Percentiles rank a stretch among this genome's conserved stretches.
Evolutionary conservation across 2,888 invertebrate species (phyloP).

Genomic region (Drosophila peninsularis): DNA sequence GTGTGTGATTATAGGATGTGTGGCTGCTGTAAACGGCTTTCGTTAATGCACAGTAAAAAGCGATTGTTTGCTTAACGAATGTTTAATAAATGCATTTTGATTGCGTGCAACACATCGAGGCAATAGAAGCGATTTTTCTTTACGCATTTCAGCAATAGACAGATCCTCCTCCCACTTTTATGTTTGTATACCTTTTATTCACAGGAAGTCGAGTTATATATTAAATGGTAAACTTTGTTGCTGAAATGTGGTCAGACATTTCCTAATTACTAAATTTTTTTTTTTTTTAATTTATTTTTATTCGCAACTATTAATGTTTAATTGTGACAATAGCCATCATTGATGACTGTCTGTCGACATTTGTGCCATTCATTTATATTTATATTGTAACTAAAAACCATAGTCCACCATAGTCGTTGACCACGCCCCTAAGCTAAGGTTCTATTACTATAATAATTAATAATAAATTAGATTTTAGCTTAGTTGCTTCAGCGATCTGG

Average conservation of each 20-base stretch:
- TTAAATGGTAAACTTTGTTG: background rate
- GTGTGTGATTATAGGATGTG: constrained; percentile 46
- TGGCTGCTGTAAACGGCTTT: constrained; percentile 30
- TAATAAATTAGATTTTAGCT: background rate
- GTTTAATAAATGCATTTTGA: constrained; percentile 56
- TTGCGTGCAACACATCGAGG: constrained; percentile 9
- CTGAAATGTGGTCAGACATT: too few relatives aligned
- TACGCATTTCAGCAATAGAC: background rate
- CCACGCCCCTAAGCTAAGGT: background rate
- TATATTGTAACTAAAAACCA: too few relatives aligned
- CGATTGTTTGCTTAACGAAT: constrained; percentile 40
- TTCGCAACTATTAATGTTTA: background rate
- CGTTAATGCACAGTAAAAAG: constrained; percentile 41
- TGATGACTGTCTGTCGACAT: too few relatives aligned
- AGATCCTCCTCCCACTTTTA: background rate
- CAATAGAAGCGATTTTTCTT: constrained; percentile 2
- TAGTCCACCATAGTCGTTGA: too few relatives aligned
- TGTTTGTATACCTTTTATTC: too few relatives aligned
- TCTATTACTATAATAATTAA: background rate
- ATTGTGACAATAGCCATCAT: too few relatives aligned
- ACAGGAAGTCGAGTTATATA: background rate
- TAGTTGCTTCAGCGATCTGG: background rate
- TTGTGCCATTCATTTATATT: background rate
- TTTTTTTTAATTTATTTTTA: too few relatives aligned
- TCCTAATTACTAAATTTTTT: background rate